Base-by-base conservation (phyloP, 2,888 invertebrate species). In the Ommatoiulus sabulosus region DNA sequence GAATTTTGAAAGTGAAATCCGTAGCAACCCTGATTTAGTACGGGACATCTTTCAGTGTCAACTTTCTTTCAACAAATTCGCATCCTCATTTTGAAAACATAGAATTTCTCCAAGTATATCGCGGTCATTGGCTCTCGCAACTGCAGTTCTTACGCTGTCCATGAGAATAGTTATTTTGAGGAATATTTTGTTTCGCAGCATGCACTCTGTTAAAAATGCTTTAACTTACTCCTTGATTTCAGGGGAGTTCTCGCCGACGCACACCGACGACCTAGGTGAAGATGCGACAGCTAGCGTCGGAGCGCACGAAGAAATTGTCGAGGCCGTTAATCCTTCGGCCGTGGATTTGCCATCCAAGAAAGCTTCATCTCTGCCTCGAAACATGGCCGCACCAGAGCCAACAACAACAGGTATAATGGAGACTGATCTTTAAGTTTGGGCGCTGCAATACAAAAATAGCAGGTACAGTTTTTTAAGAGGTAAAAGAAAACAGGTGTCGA, bases 181-280 rank as follows among this genome's bases (percentile, higher is more conserved):
- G n/a, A n/a, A n/a, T n/a, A n/a, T n/a, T n/a, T n/a, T n/a, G n/a
- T n/a, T n/a, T n/a, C n/a, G n/a, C n/a, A n/a, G n/a, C n/a, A n/a
- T n/a, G n/a, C n/a, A n/a, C n/a, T n/a, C n/a, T n/a, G n/a, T n/a
- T n/a, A n/a, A n/a, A n/a, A n/a, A n/a, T n/a, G n/a, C n/a, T n/a
- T n/a, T n/a, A n/a, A n/a, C n/a, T n/a, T n/a, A n/a, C n/a, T n/a
- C n/a, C n/a, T n/a, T n/a, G n/a, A n/a, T n/a, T n/a, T 35, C 12
- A 92, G 94, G 94, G 4, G 95, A 95, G 92, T 93, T 94, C 90
- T 93, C 93, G 89, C 91, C 94, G 89, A 91, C 94, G 88, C 24
- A 80, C n/a, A n/a, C n/a, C 35, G 80, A 80, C 3, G 80, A 80
- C 20, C 35, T 80, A 3, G 94, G 94, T 91, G 94, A 95, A 91